Percentiles rank a stretch among this genome's conserved stretches.
phyloP scores from a whole-genome alignment of 2,888 invertebrate species.

The Pristionchus arcanus region DNA sequence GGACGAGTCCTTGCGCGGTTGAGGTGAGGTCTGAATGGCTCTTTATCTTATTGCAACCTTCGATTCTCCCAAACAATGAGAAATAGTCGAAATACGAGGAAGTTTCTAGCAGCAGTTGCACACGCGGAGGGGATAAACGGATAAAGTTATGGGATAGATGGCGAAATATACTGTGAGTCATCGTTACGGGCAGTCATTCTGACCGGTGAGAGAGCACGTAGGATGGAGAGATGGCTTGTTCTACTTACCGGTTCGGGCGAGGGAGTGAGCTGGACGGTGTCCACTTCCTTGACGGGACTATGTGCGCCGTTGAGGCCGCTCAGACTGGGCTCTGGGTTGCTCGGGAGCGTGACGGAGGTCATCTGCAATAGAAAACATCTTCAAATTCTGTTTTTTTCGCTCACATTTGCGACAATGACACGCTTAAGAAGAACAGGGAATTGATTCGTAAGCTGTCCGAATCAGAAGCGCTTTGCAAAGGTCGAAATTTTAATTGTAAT shows the following conservation, averaged over 20 bases:
- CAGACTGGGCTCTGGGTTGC: background rate
- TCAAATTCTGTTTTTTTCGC: no score
- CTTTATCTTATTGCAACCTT: background rate
- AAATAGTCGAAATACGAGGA: no score
- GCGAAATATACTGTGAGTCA: no score
- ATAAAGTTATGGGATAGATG: no score
- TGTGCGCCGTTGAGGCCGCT: background rate
- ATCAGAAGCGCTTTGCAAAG: background rate
- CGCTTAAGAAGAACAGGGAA: no score
- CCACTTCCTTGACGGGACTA: conserved; percentile 10
- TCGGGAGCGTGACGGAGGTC: conserved; percentile 14
- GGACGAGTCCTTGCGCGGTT: conserved; percentile 21
- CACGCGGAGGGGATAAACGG: no score
- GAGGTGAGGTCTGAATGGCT: conserved; percentile 4
- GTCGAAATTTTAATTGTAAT: background rate
- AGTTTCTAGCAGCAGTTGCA: no score
- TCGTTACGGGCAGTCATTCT: no score
- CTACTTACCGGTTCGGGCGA: conserved; percentile 52
- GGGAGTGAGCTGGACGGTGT: conserved; percentile 35
- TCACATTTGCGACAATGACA: no score
- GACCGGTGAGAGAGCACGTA: no score
- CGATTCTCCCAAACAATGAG: no score
- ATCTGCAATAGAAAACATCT: background rate
- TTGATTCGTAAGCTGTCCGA: background rate
- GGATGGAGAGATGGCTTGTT: no score